Percentiles rank a stretch among this genome's conserved stretches.
These are phyloP conservation scores for Todiramphus chloris DNA, from an alignment of 2,113 vertebrate species.

Conservation along the genomic window DNA sequence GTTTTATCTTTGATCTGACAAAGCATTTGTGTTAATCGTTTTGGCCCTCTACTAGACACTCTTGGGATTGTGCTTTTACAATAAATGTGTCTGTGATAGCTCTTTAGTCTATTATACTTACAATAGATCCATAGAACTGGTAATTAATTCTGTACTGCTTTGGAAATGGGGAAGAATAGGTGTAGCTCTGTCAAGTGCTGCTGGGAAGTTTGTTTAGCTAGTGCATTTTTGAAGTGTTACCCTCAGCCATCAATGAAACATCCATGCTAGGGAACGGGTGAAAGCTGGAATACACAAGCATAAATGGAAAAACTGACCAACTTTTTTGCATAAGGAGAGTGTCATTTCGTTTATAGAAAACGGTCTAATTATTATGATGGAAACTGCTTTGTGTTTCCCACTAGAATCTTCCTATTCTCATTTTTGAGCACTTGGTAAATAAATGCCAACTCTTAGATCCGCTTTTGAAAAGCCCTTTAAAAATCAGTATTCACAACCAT, in stretches of 20 bases:
- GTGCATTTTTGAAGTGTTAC: slow-evolving; percentile 85
- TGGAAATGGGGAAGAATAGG: slow-evolving; percentile 87
- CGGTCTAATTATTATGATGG: neutral
- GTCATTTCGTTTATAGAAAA: neutral
- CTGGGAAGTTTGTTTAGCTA: slow-evolving; percentile 87
- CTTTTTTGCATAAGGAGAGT: slow-evolving; percentile 6
- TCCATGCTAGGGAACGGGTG: slow-evolving; percentile 48
- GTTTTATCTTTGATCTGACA: slow-evolving; percentile 90
- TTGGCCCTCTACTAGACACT: slow-evolving; percentile 88
- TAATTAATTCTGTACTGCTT: slow-evolving; percentile 90
- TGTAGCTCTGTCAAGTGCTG: slow-evolving; percentile 86
- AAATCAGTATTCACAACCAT: neutral
- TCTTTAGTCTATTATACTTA: slow-evolving; percentile 91
- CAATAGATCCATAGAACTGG: slow-evolving; percentile 90
- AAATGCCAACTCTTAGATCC: neutral
- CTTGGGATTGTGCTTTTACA: slow-evolving; percentile 90
- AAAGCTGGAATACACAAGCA: slow-evolving; percentile 54
- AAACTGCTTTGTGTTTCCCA: neutral
- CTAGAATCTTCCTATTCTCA: neutral
- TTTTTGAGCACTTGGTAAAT: neutral
- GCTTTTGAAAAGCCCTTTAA: neutral
- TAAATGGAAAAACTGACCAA: slow-evolving; percentile 60
- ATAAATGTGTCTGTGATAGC: slow-evolving; percentile 90
- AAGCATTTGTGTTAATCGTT: slow-evolving; percentile 90
- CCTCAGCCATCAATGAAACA: slow-evolving; percentile 75